Percentiles rank a stretch among this genome's conserved stretches.
Evolutionary conservation across 2,888 invertebrate species (phyloP).

Genomic region (Lagria hirta): DNA sequence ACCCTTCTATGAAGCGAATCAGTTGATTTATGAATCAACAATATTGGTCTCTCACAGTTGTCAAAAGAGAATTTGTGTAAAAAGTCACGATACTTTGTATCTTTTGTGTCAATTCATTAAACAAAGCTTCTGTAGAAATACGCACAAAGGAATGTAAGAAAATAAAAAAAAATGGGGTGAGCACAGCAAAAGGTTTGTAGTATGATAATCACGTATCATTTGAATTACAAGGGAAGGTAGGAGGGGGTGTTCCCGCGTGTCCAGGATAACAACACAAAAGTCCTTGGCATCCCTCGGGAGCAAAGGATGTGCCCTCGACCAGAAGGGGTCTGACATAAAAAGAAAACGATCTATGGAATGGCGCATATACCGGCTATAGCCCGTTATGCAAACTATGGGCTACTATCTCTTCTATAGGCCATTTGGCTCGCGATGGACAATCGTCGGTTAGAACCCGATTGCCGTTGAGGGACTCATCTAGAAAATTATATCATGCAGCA

Average conservation of each 20-base stretch:
- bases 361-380: constrained; percentile 46
- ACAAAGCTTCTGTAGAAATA: too few species aligned
- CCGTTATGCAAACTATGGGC: constrained; percentile 53
- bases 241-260: constrained; percentile 33
- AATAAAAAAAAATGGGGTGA: too few species aligned
- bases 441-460: constrained; percentile 50
- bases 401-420: constrained; percentile 50
- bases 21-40: too few species aligned
- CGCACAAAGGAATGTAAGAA: too few species aligned
- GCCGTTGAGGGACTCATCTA: constrained; percentile 47
- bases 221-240: constrained; percentile 42
- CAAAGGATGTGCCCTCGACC: constrained; percentile 34
- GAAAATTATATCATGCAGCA: constrained; percentile 48
- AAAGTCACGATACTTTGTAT: too few species aligned
- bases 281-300: constrained; percentile 34
- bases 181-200: too few species aligned
- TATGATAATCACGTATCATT: constrained; percentile 53
- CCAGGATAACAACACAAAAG: constrained; percentile 35
- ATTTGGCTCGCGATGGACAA: constrained; percentile 50
- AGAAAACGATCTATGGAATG: constrained; percentile 50
- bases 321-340: constrained; percentile 49
- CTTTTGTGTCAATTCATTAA: too few species aligned
- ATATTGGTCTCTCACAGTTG: too few species aligned
- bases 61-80: too few species aligned
- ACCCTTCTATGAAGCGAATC: too few species aligned